A percentile compares a stretch with the other conserved stretches of the same genome.
Conservation (phyloP, 2,797 vertebrate species). For the Mormyrus hasselquistii region DNA sequence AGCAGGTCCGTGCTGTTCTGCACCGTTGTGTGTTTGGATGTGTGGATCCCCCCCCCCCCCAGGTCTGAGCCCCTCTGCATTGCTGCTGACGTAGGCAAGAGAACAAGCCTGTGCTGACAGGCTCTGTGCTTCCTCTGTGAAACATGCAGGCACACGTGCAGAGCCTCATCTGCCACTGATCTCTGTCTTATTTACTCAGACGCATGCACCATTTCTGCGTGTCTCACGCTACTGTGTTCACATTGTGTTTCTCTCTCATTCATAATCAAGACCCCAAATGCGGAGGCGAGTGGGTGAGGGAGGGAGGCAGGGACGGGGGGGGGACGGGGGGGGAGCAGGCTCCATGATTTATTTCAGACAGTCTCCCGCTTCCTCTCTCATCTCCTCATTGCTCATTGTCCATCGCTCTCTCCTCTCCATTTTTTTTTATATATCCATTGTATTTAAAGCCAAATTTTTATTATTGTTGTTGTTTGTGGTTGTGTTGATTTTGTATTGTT, state of each 20-base stretch:
- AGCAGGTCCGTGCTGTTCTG: not conserved
- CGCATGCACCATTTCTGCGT: not conserved
- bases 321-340: not conserved
- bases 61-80: slow-evolving; percentile 9
- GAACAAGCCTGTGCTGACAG: not conserved
- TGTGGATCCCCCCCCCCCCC: not conserved
- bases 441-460: not conserved
- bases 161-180: not conserved
- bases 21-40: slow-evolving; percentile 9
- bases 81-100: slow-evolving; percentile 10
- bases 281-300: not conserved
- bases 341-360: not conserved
- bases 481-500: not conserved
- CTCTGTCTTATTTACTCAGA: not conserved
- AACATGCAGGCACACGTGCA: not conserved
- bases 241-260: not conserved
- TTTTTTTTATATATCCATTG: not conserved
- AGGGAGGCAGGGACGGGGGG: not conserved
- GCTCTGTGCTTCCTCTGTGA: not conserved
- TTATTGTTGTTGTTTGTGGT: not conserved
- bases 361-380: slow-evolving; percentile 4
- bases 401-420: not conserved
- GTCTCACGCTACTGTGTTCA: not conserved
- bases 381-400: not conserved
- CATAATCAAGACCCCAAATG: not conserved